Evolutionary conservation across 2,888 invertebrate genomes (phyloP), one percentile per base, ranked within the genome.

Genomic region (Drosophila buzzatii): DNA sequence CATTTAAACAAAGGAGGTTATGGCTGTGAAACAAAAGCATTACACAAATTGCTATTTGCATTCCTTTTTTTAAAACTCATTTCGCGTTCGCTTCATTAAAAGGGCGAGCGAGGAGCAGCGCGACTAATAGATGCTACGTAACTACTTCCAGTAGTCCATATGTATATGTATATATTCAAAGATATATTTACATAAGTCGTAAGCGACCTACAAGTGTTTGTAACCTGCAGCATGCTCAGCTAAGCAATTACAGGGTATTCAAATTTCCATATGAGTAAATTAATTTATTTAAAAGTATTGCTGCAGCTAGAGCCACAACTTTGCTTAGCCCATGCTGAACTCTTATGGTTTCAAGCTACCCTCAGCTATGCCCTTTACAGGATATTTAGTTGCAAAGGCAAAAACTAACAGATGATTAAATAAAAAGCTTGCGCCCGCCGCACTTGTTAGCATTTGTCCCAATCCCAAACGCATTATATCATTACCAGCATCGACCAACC

Each of bases 1-100:
- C 91, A 88, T 90, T 90, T 85, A 90, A 89, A 89, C 89, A 86
- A 90, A 86, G 81, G 85, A 89, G 90, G 85, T 90, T 90, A 90
- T 79, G 85, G 78, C 90, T 74, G 70, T 63, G 67, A 79, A 78
- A 81, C 78, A 73, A 75, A 83, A 65, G 84, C 84, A 76, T 88
- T 80, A 70, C 71, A 85, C 74, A 85, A 85, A 89, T 79, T 89
- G 79, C 76, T 64, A 83, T 88, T 88, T 79, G 87, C 89, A 86
- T 86, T 69, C 12, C 2, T 79, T 80, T 79, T 44, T 60, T 49
- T 27, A 63, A 14, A 67, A 16, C 42, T 42, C 41, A 63, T 3
- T 16, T 16, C 42, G 62, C 70, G 55, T 70, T 60, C 70, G 58
- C 70, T 60, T 71, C 76, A 58, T 78, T 73, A 58, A 62, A 57